These are phyloP conservation scores for Cataglyphis albicans DNA, from an alignment of 2,888 invertebrate species.

Conservation along the genomic window DNA sequence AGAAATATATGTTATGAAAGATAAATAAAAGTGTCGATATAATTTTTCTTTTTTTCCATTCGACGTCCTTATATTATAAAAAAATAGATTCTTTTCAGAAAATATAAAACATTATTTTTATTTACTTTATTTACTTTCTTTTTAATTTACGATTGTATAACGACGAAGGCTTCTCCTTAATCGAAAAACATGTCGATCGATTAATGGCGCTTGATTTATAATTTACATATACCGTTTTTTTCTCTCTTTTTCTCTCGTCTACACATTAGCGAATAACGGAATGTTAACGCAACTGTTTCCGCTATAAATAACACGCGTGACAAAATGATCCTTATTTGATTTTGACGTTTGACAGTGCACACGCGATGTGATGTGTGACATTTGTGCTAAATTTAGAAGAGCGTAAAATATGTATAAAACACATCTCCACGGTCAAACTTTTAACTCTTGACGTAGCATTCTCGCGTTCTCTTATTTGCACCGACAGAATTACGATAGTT, in stretches of 20 bases:
- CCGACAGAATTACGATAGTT: neutral
- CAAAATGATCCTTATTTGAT: conserved; percentile 39
- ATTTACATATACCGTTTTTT: neutral
- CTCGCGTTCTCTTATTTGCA: neutral
- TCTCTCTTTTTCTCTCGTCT: neutral
- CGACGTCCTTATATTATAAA: neutral
- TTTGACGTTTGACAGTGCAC: conserved; percentile 27
- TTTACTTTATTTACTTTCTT: neutral
- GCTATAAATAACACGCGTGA: conserved; percentile 38
- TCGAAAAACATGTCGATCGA: conserved; percentile 50
- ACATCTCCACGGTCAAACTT: neutral
- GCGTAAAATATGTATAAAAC: neutral
- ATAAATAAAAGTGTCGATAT: conserved; percentile 7
- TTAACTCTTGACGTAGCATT: neutral
- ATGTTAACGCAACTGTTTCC: conserved; percentile 56
- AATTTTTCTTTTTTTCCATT: neutral
- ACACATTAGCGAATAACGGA: conserved; percentile 61
- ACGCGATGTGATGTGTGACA: neutral
- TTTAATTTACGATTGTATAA: conserved; percentile 40
- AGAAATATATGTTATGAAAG: conserved; percentile 34
- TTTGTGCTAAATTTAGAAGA: conserved; percentile 16
- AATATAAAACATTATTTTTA: neutral
- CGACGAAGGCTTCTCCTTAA: conserved; percentile 33
- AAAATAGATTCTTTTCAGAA: neutral
- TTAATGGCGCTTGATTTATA: conserved; percentile 61